Evolutionary conservation across 2,797 vertebrate genomes (phyloP), one percentile per base, ranked within the genome.

Genomic region (Eulemur albifrons): DNA sequence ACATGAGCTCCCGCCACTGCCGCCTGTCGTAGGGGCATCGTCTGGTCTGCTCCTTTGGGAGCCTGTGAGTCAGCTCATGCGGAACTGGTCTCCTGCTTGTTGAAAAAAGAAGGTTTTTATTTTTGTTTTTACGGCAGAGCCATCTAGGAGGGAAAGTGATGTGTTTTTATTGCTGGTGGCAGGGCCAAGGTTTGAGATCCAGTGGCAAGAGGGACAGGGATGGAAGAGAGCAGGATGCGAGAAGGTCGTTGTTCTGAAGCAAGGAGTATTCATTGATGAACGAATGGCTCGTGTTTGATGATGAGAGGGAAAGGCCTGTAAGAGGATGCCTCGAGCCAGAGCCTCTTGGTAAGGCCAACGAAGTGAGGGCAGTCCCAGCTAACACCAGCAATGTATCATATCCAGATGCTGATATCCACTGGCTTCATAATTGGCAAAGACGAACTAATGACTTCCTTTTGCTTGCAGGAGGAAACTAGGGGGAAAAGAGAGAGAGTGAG

Each of bases 331-430:
- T 59, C 3, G 4, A 6, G 17, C 8, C 23, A 25, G 45, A 45
- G 30, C 12, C 45, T 20, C 10, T 30, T 2, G 27, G 27, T 13
- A 15, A 43, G 30, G 30, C 35, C 10, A 1, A 11, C 0, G 0
- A 27, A 15, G 21, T 5, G 35, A 30, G 20, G n/a, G 38, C 8
- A 4, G 67, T 13, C 35, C 67, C 35, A 3, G 7, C 48, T 93
- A 43, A 27, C 5, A 2, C 0, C 9, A 23, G 54, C 21, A 43
- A 38, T 8, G 59, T 43, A 12, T 45, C 4, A 11, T 57, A 38
- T 18, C 48, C 18, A 5, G 17, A 38, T 0, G 18, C 38, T 54
- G 45, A 11, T 38, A 38, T 15, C 38, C 32, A 14, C 25, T 48
- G 69, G 23, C 69, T 82, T 52, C 63, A 48, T 4, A 14, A 40